Evolutionary conservation across 2,113 vertebrate species (phyloP), one percentile per base, ranked within the genome.

Genomic region (Cyprinodon variegatus): DNA sequence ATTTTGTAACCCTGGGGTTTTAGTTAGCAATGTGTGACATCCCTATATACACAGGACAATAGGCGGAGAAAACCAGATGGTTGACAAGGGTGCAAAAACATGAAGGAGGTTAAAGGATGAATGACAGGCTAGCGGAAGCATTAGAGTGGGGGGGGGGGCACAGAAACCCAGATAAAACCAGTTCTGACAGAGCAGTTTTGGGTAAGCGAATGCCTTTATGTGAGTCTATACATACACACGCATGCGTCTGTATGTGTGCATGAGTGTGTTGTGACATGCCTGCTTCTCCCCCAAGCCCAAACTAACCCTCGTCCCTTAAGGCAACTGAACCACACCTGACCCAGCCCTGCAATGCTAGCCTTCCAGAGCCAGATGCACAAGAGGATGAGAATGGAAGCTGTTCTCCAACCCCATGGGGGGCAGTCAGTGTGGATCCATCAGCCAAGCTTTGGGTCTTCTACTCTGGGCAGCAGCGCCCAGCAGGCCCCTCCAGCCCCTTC

Each of bases 391-490:
- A 70, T 76, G 62, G 79, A 83, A 84, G 84, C 79, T 74, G 83
- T 89, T 92, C 87, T 88, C 82, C 71, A 67, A 65, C 88, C 61
- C 87, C 20, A 74, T 77, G 81, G 92, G 90, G 91, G 89, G 90
- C 88, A 91, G 89, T 93, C 92, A 91, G 66, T 84, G 67, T 81
- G 83, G 87, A 93, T 93, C 86, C 75, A 46, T 93, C 91, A 93
- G 83, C 46, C 90, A 77, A 75, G 87, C 87, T 93, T 91, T 89
- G 82, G 86, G 86, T 81, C 86, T 82, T 89, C 85, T 91, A 82
- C 90, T 89, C 61, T 81, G 87, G 89, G 85, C 86, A 85, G 85
- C 4, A 72, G 72, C 87, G 85, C 92, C 85, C 91, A 90, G 90
- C 90, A 90, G 88, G 90, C 61, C 67, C 83, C 61, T 77, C 68